phyloP scores from a whole-genome alignment of 2,113 vertebrate genomes.

The Setophaga petechia region DNA sequence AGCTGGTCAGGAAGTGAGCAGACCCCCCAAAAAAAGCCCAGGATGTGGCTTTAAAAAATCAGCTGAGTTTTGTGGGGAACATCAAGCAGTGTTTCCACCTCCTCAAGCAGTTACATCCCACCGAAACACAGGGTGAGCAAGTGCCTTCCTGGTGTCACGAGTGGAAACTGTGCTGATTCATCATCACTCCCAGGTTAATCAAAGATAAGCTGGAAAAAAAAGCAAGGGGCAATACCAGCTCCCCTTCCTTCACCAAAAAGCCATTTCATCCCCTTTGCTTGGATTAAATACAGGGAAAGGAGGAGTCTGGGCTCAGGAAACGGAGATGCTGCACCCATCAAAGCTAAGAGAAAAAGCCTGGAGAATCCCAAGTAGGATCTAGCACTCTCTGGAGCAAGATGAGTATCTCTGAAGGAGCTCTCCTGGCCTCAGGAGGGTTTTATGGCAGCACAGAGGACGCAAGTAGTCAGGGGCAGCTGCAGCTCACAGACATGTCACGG shows the following conservation, averaged over 20 bases:
- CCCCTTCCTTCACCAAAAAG: not conserved
- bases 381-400: not conserved
- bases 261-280: not conserved
- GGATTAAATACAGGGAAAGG: not conserved
- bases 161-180: constrained; percentile 9
- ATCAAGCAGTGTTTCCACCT: not conserved
- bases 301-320: not conserved
- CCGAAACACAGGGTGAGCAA: not conserved
- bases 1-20: not conserved
- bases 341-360: not conserved
- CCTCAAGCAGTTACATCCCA: not conserved
- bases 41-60: not conserved
- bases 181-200: not conserved
- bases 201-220: not conserved
- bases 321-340: not conserved
- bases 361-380: not conserved
- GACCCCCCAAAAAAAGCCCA: not conserved
- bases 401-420: not conserved
- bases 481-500: not conserved
- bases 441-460: not conserved
- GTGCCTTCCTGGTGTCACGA: not conserved
- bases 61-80: not conserved
- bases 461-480: not conserved
- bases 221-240: not conserved
- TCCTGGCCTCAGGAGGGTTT: not conserved